Conservation (phyloP, 1,140 invertebrate genomes). For the Asbolus verrucosus region DNA sequence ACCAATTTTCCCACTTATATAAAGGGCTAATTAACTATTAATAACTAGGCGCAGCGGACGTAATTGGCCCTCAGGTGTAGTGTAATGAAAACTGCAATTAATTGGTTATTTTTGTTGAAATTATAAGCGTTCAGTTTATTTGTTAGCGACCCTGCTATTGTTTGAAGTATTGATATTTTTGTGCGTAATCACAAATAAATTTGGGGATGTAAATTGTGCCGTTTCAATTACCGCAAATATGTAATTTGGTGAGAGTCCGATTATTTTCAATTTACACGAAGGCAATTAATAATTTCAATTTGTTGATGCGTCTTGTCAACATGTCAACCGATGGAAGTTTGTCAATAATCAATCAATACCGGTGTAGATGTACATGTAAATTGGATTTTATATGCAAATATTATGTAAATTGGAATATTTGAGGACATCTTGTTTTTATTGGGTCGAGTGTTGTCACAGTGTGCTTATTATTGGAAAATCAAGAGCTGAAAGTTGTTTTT, state of each 20-base stretch:
- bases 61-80: not conserved
- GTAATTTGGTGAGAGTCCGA: not conserved
- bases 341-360: conserved; percentile 13
- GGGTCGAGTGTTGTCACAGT: no score
- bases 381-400: conserved; percentile 13
- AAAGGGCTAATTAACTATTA: no score
- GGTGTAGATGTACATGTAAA: not conserved
- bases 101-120: no score
- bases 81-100: no score
- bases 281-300: conserved; percentile 18
- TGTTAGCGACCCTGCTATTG: no score
- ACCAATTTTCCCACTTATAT: no score
- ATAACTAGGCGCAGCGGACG: no score
- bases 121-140: no score
- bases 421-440: no score
- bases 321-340: conserved; percentile 9
- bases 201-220: not conserved
- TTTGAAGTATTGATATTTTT: not conserved
- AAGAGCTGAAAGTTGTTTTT: no score
- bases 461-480: no score
- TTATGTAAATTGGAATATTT: not conserved
- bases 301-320: conserved; percentile 21
- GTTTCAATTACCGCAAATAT: conserved; percentile 21
- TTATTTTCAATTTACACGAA: conserved; percentile 21
- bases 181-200: conserved; percentile 2